Conservation (phyloP, 2,888 invertebrate genomes). For the Tipula unca region DNA sequence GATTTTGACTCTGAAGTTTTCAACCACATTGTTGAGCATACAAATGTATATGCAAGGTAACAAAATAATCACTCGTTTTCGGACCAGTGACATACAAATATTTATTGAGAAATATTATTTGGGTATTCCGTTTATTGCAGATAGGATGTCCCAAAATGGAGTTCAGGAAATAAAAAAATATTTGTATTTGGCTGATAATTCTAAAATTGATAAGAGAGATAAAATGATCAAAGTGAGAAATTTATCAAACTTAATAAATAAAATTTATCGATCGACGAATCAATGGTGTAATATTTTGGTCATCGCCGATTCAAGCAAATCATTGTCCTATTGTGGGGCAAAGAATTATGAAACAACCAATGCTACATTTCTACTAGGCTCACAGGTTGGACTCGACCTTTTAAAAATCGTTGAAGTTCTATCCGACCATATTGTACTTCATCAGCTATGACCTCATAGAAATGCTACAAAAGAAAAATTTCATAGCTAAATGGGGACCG, state of each 20-base stretch:
- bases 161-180: no score
- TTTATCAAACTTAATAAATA: not conserved
- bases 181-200: no score
- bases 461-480: not conserved
- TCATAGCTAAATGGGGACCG: no score
- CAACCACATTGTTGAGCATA: not conserved
- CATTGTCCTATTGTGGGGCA: not conserved
- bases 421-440: not conserved
- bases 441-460: not conserved
- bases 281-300: not conserved
- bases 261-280: not conserved
- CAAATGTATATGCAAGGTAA: no score
- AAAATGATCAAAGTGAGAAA: not conserved
- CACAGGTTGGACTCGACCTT: not conserved
- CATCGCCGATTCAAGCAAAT: not conserved
- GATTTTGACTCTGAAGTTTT: no score
- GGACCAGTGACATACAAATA: not conserved
- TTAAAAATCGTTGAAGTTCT: not conserved
- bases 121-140: not conserved
- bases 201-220: not conserved
- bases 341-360: no score
- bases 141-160: no score
- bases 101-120: not conserved
- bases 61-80: no score
- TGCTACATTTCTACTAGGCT: not conserved